Base-by-base conservation (phyloP, 2,113 vertebrate species). In the Lota lota region DNA sequence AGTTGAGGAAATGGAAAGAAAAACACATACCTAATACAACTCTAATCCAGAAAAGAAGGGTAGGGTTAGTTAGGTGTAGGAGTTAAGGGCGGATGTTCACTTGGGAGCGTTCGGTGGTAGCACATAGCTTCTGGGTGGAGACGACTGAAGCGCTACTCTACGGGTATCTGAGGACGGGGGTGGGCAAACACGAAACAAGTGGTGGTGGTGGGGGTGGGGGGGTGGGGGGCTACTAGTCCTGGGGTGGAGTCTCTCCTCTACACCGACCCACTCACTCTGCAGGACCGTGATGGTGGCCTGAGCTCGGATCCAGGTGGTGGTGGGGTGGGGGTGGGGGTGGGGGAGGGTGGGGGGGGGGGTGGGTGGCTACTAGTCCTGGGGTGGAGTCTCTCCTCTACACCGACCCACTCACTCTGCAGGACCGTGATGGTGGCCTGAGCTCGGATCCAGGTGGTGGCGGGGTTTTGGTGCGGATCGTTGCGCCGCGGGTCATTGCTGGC, bases 401-500 rank as follows among this genome's bases (percentile, higher is more conserved):
- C 63, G 85, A 79, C 87, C 40, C 88, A 98, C 96, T 98, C 96
- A 98, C 97, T 97, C 95, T 95, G 95, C 92, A 98, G 93, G 91
- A 98, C 93, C 83, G 90, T 93, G 90, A 98, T 92, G 69, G 95
- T 96, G 92, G 97, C 95, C 93, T 98, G 97, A 86, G 97, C 95
- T 86, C 97, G 93, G 90, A 98, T 97, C 96, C 96, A 98, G 80
- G 95, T 95, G 90, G 94, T 95, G 92, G 94, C 93, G 56, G 95
- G 95, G 72, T 98, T 99, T 87, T 96, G 95, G 78, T 94, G 95
- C 90, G 96, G 92, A 91, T 98, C 94, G 88, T 96, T 97, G 85
- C 96, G 95, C 69, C 94, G 91, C 66, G 95, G 96, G 85, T 98
- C 95, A 86, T 98, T 99, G 93, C 97, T 98, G 89, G 95, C 96